Evolutionary conservation across 2,888 invertebrate species (phyloP).

Genomic region (Acronicta psi): DNA sequence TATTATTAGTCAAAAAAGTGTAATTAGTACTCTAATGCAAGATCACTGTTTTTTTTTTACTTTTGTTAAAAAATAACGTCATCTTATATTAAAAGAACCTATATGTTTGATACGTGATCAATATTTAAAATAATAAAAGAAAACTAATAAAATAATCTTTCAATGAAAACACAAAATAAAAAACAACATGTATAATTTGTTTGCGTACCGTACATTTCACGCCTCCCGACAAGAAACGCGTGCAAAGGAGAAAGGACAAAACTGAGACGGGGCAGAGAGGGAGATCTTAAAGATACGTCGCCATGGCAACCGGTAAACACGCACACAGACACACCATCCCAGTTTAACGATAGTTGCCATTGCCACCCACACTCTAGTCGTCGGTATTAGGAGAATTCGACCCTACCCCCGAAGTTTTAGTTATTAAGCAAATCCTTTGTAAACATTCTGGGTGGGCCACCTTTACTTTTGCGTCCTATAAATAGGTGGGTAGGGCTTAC

Average conservation of each 20-base stretch:
- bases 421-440: conserved; percentile 89
- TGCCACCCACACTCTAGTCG: conserved; percentile 64
- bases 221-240: conserved; percentile 87
- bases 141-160: neutral
- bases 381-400: conserved; percentile 86
- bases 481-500: conserved; percentile 82
- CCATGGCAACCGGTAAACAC: conserved; percentile 84
- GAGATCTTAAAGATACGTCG: conserved; percentile 89
- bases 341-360: conserved; percentile 76
- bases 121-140: neutral
- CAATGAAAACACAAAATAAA: conserved; percentile 6
- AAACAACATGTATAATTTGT: conserved; percentile 20
- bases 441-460: conserved; percentile 86
- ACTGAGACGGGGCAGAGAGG: conserved; percentile 86
- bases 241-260: conserved; percentile 88
- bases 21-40: too few species aligned
- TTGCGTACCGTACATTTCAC: conserved; percentile 79
- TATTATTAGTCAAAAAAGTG: too few species aligned
- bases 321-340: conserved; percentile 65
- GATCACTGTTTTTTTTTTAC: too few species aligned
- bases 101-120: too few species aligned
- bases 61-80: too few species aligned
- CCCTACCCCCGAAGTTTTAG: conserved; percentile 85
- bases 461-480: conserved; percentile 82
- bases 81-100: too few species aligned